Evolutionary conservation across 2,797 vertebrate genomes (phyloP), one percentile per base, ranked within the genome.

Genomic region (Neopelma chrysocephalum): DNA sequence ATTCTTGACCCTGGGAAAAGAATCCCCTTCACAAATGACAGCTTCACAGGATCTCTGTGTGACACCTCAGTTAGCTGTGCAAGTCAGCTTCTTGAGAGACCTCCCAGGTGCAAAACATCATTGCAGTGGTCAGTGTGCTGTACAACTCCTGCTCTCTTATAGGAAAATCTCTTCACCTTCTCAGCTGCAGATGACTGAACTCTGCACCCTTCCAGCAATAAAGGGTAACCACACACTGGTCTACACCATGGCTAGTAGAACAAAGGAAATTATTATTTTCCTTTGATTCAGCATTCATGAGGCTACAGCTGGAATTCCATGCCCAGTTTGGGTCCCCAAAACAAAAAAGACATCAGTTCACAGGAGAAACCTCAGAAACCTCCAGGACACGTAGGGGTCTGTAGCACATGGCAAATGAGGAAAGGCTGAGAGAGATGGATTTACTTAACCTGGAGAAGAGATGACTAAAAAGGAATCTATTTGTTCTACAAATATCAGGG

Each of bases 141-240:
- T 53, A 92, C 77, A 75, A 70, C 36, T 66, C 56, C 62, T 76
- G 21, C 66, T 80, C 64, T 82, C 21, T 80, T 40, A 68, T 32
- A 72, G 42, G 34, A 92, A 90, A 90, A 73, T 43, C 23, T 64
- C 38, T 83, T 60, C 56, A 79, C 62, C 66, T 80, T 88, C 81
- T 91, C 91, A 93, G 62, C 32, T 82, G 75, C 51, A 87, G 51
- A 79, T 31, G 11, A 58, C 31, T 93, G 89, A 93, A 89, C 48
- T 92, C 54, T 87, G 64, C 11, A 65, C 36, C 14, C 38, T 90
- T 94, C n/a, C 56, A 94, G 12, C 27, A 69, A 76, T 62, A 77
- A 92, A 89, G 51, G 21, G 32, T 86, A 50, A 48, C 58, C 58
- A 53, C 88, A 93, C 90, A 79, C 70, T 56, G 50, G 29, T 81